Base-by-base conservation (phyloP, 1,140 invertebrate genomes). In the Drosophila mayri region DNA sequence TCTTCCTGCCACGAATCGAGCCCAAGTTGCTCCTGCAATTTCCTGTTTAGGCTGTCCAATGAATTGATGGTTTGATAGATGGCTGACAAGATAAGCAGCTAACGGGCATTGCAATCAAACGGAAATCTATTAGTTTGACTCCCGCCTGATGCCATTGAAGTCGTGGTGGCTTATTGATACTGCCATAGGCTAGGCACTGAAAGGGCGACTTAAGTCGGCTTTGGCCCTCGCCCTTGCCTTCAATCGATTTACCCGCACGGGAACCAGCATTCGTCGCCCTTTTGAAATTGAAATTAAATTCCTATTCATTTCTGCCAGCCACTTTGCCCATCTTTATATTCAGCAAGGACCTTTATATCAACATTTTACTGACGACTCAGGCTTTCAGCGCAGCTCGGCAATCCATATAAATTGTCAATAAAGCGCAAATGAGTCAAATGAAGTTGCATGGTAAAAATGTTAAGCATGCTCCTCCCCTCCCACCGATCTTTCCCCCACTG, bases 331-430 rank as follows among this genome's bases (percentile, higher is more conserved):
- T 75, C 37, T 76, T 64, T 50, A 52, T 40, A 71, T 72, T 49
- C 54, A 41, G n/a, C 54, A 16, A 14, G 70, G 54, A 30, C 44
- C 35, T 49, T 72, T 72, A 72, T 54, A 72, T 72, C 37, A 60
- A 50, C 35, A 72, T 72, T 72, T 60, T 28, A 41, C 38, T 43
- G 68, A 22, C 68, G 37, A 9, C 59, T 40, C 66, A 35, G 35
- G 25, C 38, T 46, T 28, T 43, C 30, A 22, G 50, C 9, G 40
- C 67, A n/a, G 35, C 72, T 30, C 30, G 25, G 47, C 40, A 65
- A 50, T 71, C 59, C 72, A 73, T 67, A 68, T 65, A 80, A 84
- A 84, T 84, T 72, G 76, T 76, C 72, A 72, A 85, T 80, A 68
- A 77, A 50, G 55, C 47, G 62, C 58, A 62, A 84, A 79, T 72